These are phyloP conservation scores for Rhyacichthys aspro DNA, from an alignment of 2,797 vertebrate species.

Conservation along the genomic window DNA sequence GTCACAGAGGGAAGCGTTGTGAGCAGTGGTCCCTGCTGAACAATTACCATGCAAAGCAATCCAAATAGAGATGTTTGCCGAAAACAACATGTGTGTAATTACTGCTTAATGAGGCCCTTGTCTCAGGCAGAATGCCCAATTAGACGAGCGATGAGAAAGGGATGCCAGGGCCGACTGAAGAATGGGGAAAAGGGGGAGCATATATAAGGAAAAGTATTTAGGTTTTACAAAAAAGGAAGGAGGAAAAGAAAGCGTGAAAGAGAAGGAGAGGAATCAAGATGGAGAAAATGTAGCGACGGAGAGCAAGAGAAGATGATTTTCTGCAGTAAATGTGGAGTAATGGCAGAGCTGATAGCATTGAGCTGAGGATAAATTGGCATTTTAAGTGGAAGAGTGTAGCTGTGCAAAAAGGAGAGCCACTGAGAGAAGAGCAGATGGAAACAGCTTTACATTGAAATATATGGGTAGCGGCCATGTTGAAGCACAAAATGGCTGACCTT, in stretches of 20 bases:
- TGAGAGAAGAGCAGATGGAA: conserved; percentile 52
- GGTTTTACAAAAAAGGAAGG: conserved; percentile 39
- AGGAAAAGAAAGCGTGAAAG: conserved; percentile 13
- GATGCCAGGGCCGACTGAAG: conserved; percentile 72
- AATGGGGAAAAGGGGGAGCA: conserved; percentile 72
- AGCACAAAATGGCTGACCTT: conserved; percentile 80
- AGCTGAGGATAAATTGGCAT: conserved; percentile 78
- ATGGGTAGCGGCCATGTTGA: conserved; percentile 75
- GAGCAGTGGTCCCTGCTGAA: conserved; percentile 87
- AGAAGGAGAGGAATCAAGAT: conserved; percentile 13
- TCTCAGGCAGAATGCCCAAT: conserved; percentile 99
- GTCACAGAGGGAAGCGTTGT: conserved; percentile 76
- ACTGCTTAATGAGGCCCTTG: conserved; percentile 99
- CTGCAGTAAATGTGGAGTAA: conserved; percentile 75
- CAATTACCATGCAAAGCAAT: conserved; percentile 94
- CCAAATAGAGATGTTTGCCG: conserved; percentile 99
- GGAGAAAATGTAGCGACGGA: conserved; percentile 29
- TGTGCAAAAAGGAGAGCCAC: conserved; percentile 59
- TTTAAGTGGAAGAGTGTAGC: conserved; percentile 77
- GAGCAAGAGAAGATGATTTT: conserved; percentile 63
- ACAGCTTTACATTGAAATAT: conserved; percentile 69
- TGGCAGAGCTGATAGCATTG: conserved; percentile 78
- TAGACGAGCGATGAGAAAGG: conserved; percentile 85
- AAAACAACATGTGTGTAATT: conserved; percentile 99
- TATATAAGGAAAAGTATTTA: conserved; percentile 59